phyloP scores from a whole-genome alignment of 2,113 vertebrate genomes.

The Platysternon megacephalum region DNA sequence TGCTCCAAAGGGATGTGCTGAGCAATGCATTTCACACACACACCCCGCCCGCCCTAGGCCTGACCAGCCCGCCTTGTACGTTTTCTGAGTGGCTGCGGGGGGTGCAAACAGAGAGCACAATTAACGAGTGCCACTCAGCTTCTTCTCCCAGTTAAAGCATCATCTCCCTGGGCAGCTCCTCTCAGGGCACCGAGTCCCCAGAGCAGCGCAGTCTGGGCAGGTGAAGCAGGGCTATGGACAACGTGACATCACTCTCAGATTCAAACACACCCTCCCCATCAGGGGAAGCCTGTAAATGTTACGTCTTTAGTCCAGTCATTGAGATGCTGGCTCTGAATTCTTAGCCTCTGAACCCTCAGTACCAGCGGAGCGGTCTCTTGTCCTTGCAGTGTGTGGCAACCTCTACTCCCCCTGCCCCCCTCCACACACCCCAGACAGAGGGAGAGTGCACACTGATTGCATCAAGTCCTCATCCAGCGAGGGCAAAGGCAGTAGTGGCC shows the following conservation, averaged over 20 bases:
- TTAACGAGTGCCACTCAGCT: not conserved
- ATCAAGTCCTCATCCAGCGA: not conserved
- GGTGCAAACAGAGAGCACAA: not conserved
- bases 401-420: not conserved
- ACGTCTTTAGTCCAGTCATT: not conserved
- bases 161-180: not conserved
- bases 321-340: not conserved
- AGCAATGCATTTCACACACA: not conserved
- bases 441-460: too few species aligned
- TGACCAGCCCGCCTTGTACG: not conserved
- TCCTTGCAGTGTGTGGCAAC: not conserved
- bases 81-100: not conserved
- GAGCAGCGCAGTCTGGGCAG: not conserved
- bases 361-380: not conserved
- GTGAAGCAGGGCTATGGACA: too few species aligned
- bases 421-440: too few species aligned
- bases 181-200: not conserved
- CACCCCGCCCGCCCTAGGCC: accelerated
- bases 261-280: not conserved
- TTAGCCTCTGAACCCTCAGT: not conserved
- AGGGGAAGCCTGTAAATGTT: not conserved
- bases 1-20: not conserved
- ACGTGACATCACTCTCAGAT: not conserved
- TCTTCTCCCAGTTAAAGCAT: not conserved
- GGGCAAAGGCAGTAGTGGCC: not conserved